These are phyloP conservation scores for Achroia grisella DNA, from an alignment of 1,140 invertebrate genomes.

Conservation along the genomic window DNA sequence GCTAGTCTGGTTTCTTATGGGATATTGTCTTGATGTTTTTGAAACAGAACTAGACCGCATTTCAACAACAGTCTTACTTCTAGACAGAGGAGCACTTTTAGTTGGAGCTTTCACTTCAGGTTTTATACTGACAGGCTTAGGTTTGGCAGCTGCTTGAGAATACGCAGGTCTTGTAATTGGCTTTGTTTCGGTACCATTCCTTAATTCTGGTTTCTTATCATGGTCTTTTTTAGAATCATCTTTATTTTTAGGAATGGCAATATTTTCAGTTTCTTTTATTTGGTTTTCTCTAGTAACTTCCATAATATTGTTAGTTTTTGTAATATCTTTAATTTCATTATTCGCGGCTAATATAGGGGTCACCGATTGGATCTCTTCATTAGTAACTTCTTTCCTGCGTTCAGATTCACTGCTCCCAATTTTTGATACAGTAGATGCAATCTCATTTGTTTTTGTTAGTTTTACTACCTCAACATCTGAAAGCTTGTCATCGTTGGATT, in stretches of 20 bases:
- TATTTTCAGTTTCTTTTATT: not conserved
- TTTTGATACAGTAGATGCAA: not conserved
- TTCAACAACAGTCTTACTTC: constrained; percentile 76
- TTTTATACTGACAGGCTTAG: constrained; percentile 56
- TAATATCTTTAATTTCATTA: too few species aligned
- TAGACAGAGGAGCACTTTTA: constrained; percentile 35
- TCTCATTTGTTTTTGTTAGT: not conserved
- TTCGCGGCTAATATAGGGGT: too few species aligned
- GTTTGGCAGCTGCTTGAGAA: constrained; percentile 69
- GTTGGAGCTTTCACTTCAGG: constrained; percentile 44
- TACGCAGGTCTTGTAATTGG: constrained; percentile 53
- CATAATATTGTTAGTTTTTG: too few species aligned
- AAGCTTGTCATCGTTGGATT: constrained; percentile 33
- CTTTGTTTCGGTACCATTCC: constrained; percentile 22
- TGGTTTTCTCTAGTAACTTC: not conserved
- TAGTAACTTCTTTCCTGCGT: not conserved
- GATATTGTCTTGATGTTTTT: constrained; percentile 36
- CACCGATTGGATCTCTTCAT: too few species aligned
- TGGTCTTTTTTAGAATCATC: constrained; percentile 2
- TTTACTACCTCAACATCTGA: not conserved
- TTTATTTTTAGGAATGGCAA: not conserved
- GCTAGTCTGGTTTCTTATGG: constrained; percentile 44
- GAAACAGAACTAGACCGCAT: constrained; percentile 41
- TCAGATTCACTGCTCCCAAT: not conserved
- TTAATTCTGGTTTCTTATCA: constrained; percentile 8